Evolutionary conservation across 2,797 vertebrate genomes (phyloP).

Genomic region (Brachyrhaphis roseni): DNA sequence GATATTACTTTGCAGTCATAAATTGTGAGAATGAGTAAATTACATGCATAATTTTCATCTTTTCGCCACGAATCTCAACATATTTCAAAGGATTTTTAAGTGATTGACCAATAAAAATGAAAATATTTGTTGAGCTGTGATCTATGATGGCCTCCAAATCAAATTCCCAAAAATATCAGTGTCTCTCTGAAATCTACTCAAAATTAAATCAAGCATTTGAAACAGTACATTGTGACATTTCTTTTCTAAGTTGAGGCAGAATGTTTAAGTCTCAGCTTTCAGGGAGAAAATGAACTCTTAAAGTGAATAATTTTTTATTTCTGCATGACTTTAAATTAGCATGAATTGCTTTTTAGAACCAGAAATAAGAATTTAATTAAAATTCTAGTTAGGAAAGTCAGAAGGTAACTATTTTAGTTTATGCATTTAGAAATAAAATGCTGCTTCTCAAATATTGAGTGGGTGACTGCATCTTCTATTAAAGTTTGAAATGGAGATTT

Average conservation of each 20-base stretch:
- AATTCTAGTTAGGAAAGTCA: not conserved
- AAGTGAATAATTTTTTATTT: not conserved
- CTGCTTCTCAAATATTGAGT: not conserved
- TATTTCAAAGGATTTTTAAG: not conserved
- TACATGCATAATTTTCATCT: not conserved
- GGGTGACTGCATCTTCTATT: not conserved
- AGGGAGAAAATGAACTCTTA: not conserved
- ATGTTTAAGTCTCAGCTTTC: not conserved
- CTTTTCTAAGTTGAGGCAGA: not conserved
- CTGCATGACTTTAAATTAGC: not conserved
- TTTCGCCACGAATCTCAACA: not conserved
- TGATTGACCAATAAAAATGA: not conserved
- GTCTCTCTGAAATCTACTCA: not conserved
- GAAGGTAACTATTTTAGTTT: conserved; percentile 4
- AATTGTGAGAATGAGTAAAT: not conserved
- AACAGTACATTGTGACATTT: not conserved
- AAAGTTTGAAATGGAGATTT: not conserved
- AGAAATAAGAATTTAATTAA: conserved; percentile 4
- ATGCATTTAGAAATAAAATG: conserved; percentile 3
- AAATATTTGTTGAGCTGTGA: not conserved
- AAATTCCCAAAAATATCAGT: not conserved
- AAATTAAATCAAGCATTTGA: not conserved
- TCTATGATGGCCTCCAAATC: not conserved
- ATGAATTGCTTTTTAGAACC: not conserved
- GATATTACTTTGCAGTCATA: not conserved